Base-by-base conservation (phyloP, 2,888 invertebrate species). In the Pegoplata infirma region DNA sequence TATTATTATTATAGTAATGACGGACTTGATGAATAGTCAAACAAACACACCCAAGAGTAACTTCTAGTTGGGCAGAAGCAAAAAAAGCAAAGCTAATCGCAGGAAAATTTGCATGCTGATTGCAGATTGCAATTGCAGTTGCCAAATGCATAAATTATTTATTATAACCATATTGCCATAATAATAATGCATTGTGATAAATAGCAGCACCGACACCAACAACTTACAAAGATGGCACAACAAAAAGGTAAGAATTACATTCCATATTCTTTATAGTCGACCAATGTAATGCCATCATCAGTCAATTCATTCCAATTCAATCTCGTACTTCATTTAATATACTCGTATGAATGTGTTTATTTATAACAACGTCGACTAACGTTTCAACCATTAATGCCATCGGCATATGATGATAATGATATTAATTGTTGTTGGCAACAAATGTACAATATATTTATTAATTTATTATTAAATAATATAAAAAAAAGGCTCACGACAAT, bases 121-220 rank as follows among this genome's bases (percentile, higher is more conserved):
- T 75, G 76, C 76, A 76, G 79, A 79, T 71, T 71, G 75, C 66
- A 75, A 63, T 79, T 71, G 75, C 66, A 75, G 56, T 79, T 79
- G 79, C 71, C 79, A 79, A 79, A 75, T 79, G 79, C 75, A 79
- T 79, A 79, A 79, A 79, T 79, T 79, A 79, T 23, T 46, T 36
- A 32, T 21, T 19, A 55, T 51, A 23, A 58, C 36, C 44, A 44
- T 63, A 74, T 69, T 66, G 66, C 71, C 71, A 61, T 77, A n/a
- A n/a, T n/a, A n/a, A n/a, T n/a, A n/a, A n/a, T n/a, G n/a, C n/a
- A 64, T 73, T 56, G 67, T 56, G 10, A 51, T 46, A 56, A 28
- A 7, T 14, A 47, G 12, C 19, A 21, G 56, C 19, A 66, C 8
- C 25, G 21, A 61, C 66, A 59, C 2, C 47, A 44, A 10, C 25